Evolutionary conservation across 2,888 invertebrate species (phyloP), one percentile per base, ranked within the genome.

Genomic region (Eupithecia dodoneata): DNA sequence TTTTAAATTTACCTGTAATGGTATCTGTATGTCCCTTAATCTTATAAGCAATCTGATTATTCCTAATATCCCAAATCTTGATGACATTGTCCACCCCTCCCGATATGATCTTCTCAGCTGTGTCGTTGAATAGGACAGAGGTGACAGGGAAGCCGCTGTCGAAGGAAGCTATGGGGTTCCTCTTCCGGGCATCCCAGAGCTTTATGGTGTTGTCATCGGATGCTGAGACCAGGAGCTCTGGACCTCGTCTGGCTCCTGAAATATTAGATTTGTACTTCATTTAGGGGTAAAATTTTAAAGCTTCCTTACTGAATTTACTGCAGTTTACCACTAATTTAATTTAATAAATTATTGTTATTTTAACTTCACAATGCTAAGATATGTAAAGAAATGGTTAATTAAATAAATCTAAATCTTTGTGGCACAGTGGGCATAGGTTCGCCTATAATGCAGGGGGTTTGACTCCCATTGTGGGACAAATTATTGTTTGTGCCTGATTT

Each of bases 51-150:
- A 98, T 93, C 77, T 97, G 97, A 88, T 97, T 98, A 89, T 98
- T 99, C 74, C 99, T 96, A 67, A 99, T 95, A 91, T 99, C 99
- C 99, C 99, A 99, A 0, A 99, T 97, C 96, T 99, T 99, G 10
- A 99, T 97, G 80, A 99, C 98, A 91, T 99, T 99, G 89, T 99
- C 99, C 76, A 99, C 97, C 5, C 99, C 99, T 0, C 98, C 99
- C 6, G 98, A 98, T 80, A 99, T 97, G 4, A 99, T 96, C 91
- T 98, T 98, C 86, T 99, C 99, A 0, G 98, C 97, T 0, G 99
- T 99, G 86, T 99, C 99, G 87, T 98, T 99, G 90, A 99, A 99
- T 13, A 98, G 96, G 0, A 99, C 98, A 0, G 98, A 96, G 0
- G 98, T 98, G 13, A 99, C 96, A 81, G 98, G 98, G 87, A 96